Evolutionary conservation across 64 coral and sea anemone species (phyloP), one percentile per base, ranked within the genome.

Genomic region (Porites australiensis): DNA sequence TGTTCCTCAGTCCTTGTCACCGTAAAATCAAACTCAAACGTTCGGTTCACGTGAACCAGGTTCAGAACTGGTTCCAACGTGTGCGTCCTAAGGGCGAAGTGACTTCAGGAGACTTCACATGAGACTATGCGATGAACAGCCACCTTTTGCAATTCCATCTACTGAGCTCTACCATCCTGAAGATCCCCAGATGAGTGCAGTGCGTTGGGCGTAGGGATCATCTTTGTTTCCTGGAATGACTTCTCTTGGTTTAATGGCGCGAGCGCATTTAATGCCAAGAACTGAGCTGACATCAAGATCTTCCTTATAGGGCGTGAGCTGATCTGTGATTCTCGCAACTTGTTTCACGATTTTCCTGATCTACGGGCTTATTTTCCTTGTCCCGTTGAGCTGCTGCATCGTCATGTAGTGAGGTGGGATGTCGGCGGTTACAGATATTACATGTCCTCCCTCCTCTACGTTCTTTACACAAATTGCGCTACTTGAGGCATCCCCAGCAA

Each of bases 191-290:
- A 79, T 80, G 6, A 92, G 37, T 8, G 82, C 69, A 1, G 79
- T 92, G 59, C 51, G 72, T 66, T 61, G 44, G 16, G 50, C 90
- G 13, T 92, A 92, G 19, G 90, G 90, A 58, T 92, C 90, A 18
- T 92, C 70, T 2, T 92, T 69, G 3, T n/a, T 77, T 10, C 90
- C 82, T 55, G 80, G 80, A 15, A 92, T 92, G 68, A 92, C 22
- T 8, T 86, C 80, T 45, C 52, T 43, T 59, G 90, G 90, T 46
- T 86, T 92, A 11, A 92, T 83, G 46, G 90, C 90, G 16, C 70
- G 80, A 13, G 57, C 21, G 37, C 88, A 89, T 7, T 89, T 89
- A 15, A 50, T 61, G 5, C 88, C 88, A 12, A 89, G 58, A 11
- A 92, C 55, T 4, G 86, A 12, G 21, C 90, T 15, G 22, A 92